These are phyloP conservation scores for Chiroxiphia lanceolata DNA, from an alignment of 2,797 vertebrate genomes.

Conservation along the genomic window DNA sequence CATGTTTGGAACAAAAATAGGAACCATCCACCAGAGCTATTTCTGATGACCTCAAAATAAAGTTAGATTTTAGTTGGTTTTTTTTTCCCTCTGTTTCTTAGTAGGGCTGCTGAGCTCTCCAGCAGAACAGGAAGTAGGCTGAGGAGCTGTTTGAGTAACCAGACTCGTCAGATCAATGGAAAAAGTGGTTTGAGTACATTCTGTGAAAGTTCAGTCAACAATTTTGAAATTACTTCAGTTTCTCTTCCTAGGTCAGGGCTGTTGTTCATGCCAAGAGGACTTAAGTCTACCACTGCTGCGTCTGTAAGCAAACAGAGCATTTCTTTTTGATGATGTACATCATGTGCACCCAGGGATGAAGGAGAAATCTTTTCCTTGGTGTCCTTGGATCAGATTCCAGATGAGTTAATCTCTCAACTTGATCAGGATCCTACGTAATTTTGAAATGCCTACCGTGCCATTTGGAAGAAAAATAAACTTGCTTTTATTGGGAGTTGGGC, in stretches of 20 bases:
- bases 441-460: not conserved
- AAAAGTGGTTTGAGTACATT: slow-evolving; percentile 55
- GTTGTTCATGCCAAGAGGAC: not conserved
- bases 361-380: not conserved
- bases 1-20: slow-evolving; percentile 36
- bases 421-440: not conserved
- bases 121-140: slow-evolving; percentile 65
- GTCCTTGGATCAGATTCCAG: not conserved
- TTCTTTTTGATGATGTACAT: not conserved
- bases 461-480: not conserved
- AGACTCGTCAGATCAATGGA: slow-evolving; percentile 44
- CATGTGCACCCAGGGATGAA: not conserved
- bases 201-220: slow-evolving; percentile 46
- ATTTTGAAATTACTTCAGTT: slow-evolving; percentile 53
- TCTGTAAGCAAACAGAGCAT: not conserved
- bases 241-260: slow-evolving; percentile 15
- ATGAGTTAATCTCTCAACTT: not conserved
- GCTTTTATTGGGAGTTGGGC: not conserved
- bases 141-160: slow-evolving; percentile 56
- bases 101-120: slow-evolving; percentile 15
- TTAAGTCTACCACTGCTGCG: not conserved
- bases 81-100: not conserved
- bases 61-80: not conserved
- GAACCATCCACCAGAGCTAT: slow-evolving; percentile 5
- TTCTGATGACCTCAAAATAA: slow-evolving; percentile 29